Evolutionary conservation across 1,140 invertebrate genomes (phyloP).

Genomic region (Formica selysi): DNA sequence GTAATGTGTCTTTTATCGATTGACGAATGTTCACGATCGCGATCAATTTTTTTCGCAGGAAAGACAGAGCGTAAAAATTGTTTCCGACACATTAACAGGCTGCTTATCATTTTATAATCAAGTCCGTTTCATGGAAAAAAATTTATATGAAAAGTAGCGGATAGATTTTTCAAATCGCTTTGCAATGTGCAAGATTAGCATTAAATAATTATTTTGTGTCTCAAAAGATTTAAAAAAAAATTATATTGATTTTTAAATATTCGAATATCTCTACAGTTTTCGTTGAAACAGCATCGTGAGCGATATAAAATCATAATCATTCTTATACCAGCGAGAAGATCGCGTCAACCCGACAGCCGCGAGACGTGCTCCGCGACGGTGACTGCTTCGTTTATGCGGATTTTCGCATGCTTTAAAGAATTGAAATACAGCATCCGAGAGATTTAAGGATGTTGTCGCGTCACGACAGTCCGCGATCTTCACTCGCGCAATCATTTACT

Average conservation of each 20-base stretch:
- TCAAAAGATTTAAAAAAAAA: background rate
- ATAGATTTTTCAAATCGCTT: too few relatives aligned
- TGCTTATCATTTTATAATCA: slow-evolving; percentile 9
- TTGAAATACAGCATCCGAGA: slow-evolving; percentile 39
- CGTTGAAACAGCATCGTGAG: background rate
- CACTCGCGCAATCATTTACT: slow-evolving; percentile 14
- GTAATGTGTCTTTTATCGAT: slow-evolving; percentile 11
- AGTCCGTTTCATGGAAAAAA: background rate
- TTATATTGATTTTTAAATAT: background rate
- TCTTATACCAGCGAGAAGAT: background rate
- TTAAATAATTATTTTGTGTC: background rate
- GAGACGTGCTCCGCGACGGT: background rate
- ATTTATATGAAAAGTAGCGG: too few relatives aligned
- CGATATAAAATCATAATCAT: background rate
- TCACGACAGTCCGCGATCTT: background rate
- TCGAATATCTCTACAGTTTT: background rate
- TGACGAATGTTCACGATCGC: background rate
- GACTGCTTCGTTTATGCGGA: slow-evolving; percentile 31
- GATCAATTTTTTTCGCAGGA: slow-evolving; percentile 1
- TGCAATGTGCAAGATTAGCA: too few relatives aligned
- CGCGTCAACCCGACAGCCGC: background rate
- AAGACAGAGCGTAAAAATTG: background rate
- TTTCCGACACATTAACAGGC: slow-evolving; percentile 10
- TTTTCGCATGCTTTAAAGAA: slow-evolving; percentile 9
- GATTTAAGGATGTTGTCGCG: slow-evolving; percentile 45